Base-by-base conservation (phyloP, 2,113 vertebrate species). In the Tor tambroides region DNA sequence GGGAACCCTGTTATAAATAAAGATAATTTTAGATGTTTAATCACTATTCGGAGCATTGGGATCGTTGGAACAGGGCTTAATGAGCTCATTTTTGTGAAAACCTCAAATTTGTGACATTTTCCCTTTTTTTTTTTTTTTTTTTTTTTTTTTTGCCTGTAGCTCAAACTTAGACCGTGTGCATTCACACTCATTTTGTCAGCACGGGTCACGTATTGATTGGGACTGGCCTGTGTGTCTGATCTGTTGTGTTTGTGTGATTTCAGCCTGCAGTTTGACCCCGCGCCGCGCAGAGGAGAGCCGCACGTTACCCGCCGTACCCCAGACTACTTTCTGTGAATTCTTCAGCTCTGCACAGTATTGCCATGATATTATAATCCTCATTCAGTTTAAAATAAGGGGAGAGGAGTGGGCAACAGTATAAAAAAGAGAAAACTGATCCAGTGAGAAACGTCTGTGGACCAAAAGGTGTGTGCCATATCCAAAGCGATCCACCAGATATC, bases 211-310 rank as follows among this genome's bases (percentile, higher is more conserved):
- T n/a, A n/a, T n/a, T n/a, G n/a, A n/a, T n/a, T n/a, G n/a, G n/a
- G n/a, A n/a, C n/a, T n/a, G n/a, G n/a, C n/a, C n/a, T n/a, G n/a
- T n/a, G 8, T 71, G 83, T 63, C 38, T 28, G 75, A 6, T 32
- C 4, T 67, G 49, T 54, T 51, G 35, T 56, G 38, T n/a, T n/a
- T n/a, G 0, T 87, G 38, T 74, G 84, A 23, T 10, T 69, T 0
- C 94, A 99, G 98, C 94, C 96, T 99, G 95, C 98, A 99, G 96
- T 99, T 99, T 69, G 98, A 99, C 86, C 98, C 98, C 0, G 98
- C 98, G 0, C 98, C 98, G 14, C 98, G 98, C 80, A 94, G 98
- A 96, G 98, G 98, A 79, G 98, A 99, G 85, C 98, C 98, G 85
- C 98, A 99, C n/a, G 98, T 99, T 82, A 99, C 98, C 85, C 97